Percentiles rank a stretch among this genome's conserved stretches.
Evolutionary conservation across 2,797 vertebrate species (phyloP).

Genomic region (Alfaro cultratus): DNA sequence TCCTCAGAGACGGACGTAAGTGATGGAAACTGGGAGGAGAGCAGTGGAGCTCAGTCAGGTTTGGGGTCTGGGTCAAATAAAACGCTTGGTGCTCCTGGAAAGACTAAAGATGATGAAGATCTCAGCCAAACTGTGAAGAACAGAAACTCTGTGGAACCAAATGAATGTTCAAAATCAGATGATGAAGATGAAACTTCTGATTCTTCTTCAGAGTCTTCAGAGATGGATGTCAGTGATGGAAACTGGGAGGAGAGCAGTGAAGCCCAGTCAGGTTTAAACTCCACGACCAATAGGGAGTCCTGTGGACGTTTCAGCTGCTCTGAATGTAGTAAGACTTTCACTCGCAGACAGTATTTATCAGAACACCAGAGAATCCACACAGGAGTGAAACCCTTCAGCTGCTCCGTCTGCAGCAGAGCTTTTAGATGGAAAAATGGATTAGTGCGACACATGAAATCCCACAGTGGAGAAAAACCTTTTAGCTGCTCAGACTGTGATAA

Average conservation of each 20-base stretch:
- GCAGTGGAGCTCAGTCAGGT: neutral
- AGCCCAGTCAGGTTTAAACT: neutral
- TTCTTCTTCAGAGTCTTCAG: neutral
- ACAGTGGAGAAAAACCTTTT: conserved; percentile 11
- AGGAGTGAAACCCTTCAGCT: conserved; percentile 3
- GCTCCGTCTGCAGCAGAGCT: neutral
- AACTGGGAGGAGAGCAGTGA: neutral
- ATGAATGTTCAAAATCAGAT: neutral
- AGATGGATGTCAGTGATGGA: neutral
- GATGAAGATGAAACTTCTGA: neutral
- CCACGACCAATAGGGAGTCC: neutral
- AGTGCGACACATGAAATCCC: neutral
- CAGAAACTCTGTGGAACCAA: neutral
- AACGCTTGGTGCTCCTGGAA: neutral
- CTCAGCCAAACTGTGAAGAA: neutral
- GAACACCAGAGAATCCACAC: conserved; percentile 2
- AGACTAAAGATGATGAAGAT: conserved; percentile 15
- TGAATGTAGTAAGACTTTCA: conserved; percentile 3
- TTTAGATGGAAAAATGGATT: neutral
- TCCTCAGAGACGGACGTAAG: neutral
- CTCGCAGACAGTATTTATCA: neutral
- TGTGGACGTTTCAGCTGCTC: neutral
- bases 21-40: neutral
- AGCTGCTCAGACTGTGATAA: neutral
- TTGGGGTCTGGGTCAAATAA: neutral